Evolutionary conservation across 2,797 vertebrate species (phyloP).

Genomic region (Crax fasciolata): DNA sequence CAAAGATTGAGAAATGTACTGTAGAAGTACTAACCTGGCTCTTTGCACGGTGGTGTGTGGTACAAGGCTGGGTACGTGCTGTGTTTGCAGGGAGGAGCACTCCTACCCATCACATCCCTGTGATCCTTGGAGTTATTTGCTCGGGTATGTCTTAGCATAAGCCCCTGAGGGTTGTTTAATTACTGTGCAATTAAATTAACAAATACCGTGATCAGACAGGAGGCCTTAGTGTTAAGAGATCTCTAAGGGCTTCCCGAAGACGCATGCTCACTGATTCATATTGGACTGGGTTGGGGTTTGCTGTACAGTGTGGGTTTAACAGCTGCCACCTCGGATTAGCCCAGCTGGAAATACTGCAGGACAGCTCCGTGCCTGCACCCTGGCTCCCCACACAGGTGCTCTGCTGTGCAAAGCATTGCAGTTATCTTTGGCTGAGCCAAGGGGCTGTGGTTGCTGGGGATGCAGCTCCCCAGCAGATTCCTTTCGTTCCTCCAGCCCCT

Average conservation of each 20-base stretch:
- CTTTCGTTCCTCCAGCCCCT: neutral
- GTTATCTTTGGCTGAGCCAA: fast-evolving
- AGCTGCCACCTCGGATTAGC: no score
- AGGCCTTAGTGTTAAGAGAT: neutral
- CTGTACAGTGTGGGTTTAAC: fast-evolving
- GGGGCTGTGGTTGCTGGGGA: neutral
- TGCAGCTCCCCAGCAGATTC: neutral
- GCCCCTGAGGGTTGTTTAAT: slow-evolving; percentile 30
- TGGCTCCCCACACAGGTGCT: neutral
- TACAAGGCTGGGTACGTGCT: neutral
- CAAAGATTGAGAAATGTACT: neutral
- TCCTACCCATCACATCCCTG: neutral
- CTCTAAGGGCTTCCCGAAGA: neutral
- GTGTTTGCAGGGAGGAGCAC: neutral
- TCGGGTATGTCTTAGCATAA: neutral
- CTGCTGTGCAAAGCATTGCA: neutral
- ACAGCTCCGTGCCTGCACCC: fast-evolving
- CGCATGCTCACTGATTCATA: neutral
- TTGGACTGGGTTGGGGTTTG: neutral
- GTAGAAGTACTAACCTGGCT: neutral
- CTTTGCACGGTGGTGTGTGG: neutral
- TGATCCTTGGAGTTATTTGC: neutral
- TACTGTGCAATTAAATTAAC: slow-evolving; percentile 50
- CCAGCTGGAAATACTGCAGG: neutral
- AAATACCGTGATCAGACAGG: neutral